Evolutionary conservation across 2,888 invertebrate species (phyloP).

Genomic region (Drosophila merina): DNA sequence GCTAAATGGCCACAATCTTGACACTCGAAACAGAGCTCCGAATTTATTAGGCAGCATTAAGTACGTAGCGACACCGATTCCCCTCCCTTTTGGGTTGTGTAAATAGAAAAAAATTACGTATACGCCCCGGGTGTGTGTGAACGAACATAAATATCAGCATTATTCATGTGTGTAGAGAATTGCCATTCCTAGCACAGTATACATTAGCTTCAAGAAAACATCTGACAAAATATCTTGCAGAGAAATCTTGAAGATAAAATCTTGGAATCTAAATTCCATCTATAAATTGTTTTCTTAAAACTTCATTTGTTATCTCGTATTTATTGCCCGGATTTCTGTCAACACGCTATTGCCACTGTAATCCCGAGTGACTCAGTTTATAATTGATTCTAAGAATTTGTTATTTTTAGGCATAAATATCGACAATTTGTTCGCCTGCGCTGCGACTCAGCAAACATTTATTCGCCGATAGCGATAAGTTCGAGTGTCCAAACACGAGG

Average conservation of each 20-base stretch:
- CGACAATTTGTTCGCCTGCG: constrained; percentile 18
- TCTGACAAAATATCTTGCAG: not conserved
- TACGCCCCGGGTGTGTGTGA: constrained; percentile 43
- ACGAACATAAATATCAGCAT: constrained; percentile 61
- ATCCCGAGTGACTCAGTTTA: constrained; percentile 12
- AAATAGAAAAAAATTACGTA: constrained; percentile 42
- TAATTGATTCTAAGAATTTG: constrained; percentile 29
- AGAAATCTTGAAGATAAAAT: not conserved
- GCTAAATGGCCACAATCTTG: constrained; percentile 69
- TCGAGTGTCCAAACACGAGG: constrained; percentile 24
- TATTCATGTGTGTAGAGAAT: constrained; percentile 45
- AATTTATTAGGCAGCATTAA: constrained; percentile 69
- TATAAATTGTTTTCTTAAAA: not conserved
- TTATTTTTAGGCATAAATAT: constrained; percentile 30
- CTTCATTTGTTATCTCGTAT: not conserved
- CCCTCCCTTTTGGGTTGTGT: constrained; percentile 27
- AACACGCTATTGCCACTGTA: not conserved
- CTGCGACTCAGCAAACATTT: constrained; percentile 18
- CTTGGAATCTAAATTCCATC: not conserved
- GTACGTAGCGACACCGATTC: constrained; percentile 11
- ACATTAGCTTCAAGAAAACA: not conserved
- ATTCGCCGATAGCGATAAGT: constrained; percentile 27
- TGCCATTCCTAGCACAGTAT: constrained; percentile 1
- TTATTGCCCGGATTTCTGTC: not conserved
- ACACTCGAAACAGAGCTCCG: constrained; percentile 56